These are phyloP conservation scores for Spongilla lacustris DNA, from an alignment of 37 sponge, comb jelly and placozoan genomes.

Conservation along the genomic window DNA sequence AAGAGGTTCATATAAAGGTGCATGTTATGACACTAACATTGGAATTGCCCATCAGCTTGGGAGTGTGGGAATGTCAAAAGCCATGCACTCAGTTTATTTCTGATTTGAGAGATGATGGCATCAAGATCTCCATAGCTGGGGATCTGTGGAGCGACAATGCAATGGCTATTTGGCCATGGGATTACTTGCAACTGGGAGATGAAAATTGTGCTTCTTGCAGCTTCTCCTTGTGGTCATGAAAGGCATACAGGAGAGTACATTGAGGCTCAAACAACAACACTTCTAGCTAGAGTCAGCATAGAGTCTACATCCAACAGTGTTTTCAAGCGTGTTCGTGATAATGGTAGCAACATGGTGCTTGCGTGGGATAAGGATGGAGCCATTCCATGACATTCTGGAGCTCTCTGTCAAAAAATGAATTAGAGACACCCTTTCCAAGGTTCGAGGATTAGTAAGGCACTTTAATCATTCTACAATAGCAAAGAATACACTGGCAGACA, in stretches of 20 bases:
- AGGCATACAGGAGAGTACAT: background rate
- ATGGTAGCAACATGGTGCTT: background rate
- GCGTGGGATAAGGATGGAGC: background rate
- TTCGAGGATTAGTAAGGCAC: no score
- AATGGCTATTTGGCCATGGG: slow-evolving; percentile 1
- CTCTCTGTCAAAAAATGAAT: no score
- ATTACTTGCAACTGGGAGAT: background rate
- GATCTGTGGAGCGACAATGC: background rate
- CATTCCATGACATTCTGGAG: background rate
- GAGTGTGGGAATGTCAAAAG: background rate
- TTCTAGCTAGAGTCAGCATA: background rate
- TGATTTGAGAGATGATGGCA: background rate
- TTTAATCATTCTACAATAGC: no score
- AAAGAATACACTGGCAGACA: no score
- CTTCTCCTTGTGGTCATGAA: background rate
- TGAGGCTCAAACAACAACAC: background rate
- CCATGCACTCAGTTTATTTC: background rate
- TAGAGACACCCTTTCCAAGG: no score
- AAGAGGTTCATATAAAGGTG: background rate
- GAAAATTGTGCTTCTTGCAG: background rate
- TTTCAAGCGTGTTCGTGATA: background rate
- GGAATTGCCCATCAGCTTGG: slow-evolving; percentile 1
- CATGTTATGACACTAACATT: background rate
- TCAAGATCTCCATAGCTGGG: background rate
- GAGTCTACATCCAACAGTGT: background rate